Conservation (phyloP, 2,888 invertebrate genomes). For the Erebia aethiops region DNA sequence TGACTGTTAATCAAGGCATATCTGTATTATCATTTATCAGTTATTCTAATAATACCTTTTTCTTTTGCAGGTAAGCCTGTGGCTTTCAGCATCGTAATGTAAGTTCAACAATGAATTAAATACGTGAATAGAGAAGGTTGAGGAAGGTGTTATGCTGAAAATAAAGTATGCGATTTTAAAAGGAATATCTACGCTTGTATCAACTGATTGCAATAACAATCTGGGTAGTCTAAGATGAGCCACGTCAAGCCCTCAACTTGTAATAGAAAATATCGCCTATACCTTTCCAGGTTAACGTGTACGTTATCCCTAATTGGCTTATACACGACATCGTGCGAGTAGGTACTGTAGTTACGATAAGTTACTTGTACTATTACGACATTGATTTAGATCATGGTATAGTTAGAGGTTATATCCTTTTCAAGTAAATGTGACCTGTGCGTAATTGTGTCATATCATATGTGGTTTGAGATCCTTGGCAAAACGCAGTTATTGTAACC, state of each 20-base stretch:
- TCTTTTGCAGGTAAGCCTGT: constrained; percentile 9
- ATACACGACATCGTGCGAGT: constrained; percentile 2
- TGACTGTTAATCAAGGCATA: not conserved
- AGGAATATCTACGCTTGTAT: not conserved
- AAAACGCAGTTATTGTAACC: too few relatives aligned
- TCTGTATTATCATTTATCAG: too few relatives aligned
- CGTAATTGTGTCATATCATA: too few relatives aligned
- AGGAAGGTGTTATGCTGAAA: not conserved
- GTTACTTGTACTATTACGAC: constrained; percentile 2
- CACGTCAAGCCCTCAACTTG: not conserved
- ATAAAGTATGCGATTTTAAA: not conserved
- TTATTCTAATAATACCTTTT: not conserved
- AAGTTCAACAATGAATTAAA: not conserved
- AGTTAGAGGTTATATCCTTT: too few relatives aligned
- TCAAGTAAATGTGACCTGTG: too few relatives aligned
- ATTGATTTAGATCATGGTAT: too few relatives aligned
- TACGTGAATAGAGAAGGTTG: too few relatives aligned
- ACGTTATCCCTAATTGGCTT: constrained; percentile 17
- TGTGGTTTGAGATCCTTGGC: too few relatives aligned
- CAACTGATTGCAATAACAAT: not conserved
- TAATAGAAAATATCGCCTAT: not conserved
- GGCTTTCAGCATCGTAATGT: not conserved
- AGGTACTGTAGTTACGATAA: not conserved
- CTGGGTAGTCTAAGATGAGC: not conserved
- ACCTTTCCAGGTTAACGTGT: not conserved